Conservation (phyloP, 2,888 invertebrate species). For the Nemapogon koenigi region DNA sequence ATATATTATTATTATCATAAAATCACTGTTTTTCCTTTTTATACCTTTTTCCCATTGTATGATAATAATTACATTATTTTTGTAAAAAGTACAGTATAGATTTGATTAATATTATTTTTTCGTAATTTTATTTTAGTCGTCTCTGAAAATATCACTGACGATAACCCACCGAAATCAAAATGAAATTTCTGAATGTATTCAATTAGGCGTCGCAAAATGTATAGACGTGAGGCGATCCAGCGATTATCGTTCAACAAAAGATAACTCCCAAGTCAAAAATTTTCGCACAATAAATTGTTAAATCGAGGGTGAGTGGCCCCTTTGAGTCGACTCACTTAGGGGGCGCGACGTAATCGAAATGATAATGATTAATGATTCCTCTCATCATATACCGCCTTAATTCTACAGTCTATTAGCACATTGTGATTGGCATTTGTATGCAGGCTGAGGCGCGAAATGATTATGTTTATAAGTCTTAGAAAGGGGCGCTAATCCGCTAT, state of each 20-base stretch:
- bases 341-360: slow-evolving; percentile 55
- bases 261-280: slow-evolving; percentile 7
- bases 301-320: slow-evolving; percentile 54
- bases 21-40: no score
- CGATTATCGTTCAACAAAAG: slow-evolving; percentile 7
- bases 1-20: no score
- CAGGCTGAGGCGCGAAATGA: slow-evolving; percentile 23
- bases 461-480: slow-evolving; percentile 24
- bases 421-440: slow-evolving; percentile 18
- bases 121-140: no score
- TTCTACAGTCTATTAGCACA: slow-evolving; percentile 9
- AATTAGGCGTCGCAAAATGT: no score
- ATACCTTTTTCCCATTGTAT: no score
- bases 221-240: no score
- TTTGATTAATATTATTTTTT: no score
- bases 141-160: no score
- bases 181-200: no score
- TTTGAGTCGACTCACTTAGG: slow-evolving; percentile 27
- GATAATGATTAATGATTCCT: slow-evolving; percentile 57
- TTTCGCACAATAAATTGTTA: slow-evolving; percentile 26
- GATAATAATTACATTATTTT: no score
- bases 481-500: slow-evolving; percentile 20
- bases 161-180: no score
- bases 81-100: no score
- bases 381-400: slow-evolving; percentile 15